These are phyloP conservation scores for Liopterus haemorrhoidalis DNA, from an alignment of 2,888 invertebrate genomes.

Conservation along the genomic window DNA sequence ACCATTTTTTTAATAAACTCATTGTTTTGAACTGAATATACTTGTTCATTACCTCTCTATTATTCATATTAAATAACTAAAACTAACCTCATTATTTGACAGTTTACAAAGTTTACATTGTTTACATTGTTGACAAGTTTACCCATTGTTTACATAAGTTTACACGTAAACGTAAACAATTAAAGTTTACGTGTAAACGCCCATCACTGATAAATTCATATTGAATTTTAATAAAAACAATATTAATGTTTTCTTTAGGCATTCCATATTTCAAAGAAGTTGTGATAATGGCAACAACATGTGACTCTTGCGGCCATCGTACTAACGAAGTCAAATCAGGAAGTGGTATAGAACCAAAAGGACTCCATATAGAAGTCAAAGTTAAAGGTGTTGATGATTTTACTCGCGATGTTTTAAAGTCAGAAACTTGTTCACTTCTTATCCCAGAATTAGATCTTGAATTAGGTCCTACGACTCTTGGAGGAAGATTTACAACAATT, in stretches of 20 bases:
- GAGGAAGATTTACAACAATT: constrained; percentile 91
- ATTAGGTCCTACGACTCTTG: constrained; percentile 76
- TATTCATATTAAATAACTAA: too few relatives aligned
- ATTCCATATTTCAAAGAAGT: constrained; percentile 98
- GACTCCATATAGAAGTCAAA: constrained; percentile 69
- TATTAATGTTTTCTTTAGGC: constrained; percentile 51
- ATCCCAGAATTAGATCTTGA: constrained; percentile 88
- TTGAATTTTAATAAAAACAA: too few relatives aligned
- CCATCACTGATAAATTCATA: too few relatives aligned
- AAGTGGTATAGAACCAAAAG: constrained; percentile 77
- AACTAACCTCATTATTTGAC: too few relatives aligned
- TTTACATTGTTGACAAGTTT: too few relatives aligned
- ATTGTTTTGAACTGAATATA: too few relatives aligned
- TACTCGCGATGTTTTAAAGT: constrained; percentile 89
- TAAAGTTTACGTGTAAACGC: constrained; percentile 1
- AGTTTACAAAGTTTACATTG: too few relatives aligned
- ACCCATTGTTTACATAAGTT: too few relatives aligned
- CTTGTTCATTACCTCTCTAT: too few relatives aligned
- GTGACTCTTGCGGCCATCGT: constrained; percentile 83
- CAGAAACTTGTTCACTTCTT: constrained; percentile 70
- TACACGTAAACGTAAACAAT: too few relatives aligned
- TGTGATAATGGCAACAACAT: constrained; percentile 93
- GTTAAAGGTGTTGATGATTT: constrained; percentile 71
- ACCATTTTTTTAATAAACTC: too few relatives aligned
- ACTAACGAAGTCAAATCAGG: constrained; percentile 97